Evolutionary conservation across 1,140 invertebrate genomes (phyloP).

Genomic region (Drosophila orosa): DNA sequence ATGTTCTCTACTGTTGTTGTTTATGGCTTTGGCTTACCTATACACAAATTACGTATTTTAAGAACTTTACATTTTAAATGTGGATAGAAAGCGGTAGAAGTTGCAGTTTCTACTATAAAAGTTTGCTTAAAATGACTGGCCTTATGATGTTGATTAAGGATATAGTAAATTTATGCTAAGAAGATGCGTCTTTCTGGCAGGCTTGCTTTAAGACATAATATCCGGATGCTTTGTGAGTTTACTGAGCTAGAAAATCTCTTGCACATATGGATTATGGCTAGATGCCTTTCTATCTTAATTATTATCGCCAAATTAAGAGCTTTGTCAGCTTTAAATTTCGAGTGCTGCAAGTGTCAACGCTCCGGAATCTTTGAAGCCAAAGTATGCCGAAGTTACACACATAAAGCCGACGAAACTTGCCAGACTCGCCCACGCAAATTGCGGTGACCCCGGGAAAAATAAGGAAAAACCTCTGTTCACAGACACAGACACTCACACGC

Average conservation of each 20-base stretch:
- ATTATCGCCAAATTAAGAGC: conserved; percentile 33
- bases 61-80: conserved; percentile 36
- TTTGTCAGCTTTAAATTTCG: conserved; percentile 27
- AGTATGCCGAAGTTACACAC: conserved; percentile 4
- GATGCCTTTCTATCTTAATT: background rate
- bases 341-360: conserved; percentile 32
- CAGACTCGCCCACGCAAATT: conserved; percentile 66
- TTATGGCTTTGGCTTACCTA: background rate
- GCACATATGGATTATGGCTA: background rate
- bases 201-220: background rate
- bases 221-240: too few relatives aligned
- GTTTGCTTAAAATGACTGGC: background rate
- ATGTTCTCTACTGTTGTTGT: conserved; percentile 34
- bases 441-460: conserved; percentile 47
- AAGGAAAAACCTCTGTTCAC: conserved; percentile 20
- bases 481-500: conserved; percentile 10
- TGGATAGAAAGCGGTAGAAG: background rate
- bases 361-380: conserved; percentile 18
- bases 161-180: too few relatives aligned
- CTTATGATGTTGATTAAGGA: background rate
- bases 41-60: conserved; percentile 52
- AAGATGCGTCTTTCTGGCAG: background rate
- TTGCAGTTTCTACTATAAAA: background rate
- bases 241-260: too few relatives aligned
- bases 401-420: conserved; percentile 44